Base-by-base conservation (phyloP, 2,888 invertebrate genomes). In the Megaustenia siamemsis region DNA sequence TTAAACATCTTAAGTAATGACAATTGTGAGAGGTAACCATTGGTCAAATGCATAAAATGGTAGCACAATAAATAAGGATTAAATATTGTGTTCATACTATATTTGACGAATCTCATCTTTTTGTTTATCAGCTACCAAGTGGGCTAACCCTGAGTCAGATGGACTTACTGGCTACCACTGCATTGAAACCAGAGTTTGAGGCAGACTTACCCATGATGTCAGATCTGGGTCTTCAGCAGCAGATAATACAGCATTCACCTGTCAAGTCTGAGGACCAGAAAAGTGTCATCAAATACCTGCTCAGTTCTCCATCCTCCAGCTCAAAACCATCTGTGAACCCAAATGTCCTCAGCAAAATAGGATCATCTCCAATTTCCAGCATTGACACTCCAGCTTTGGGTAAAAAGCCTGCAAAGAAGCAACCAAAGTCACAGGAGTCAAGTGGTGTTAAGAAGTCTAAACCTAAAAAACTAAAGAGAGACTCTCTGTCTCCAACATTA, bases 221-320 rank as follows among this genome's bases (percentile, higher is more conserved):
- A 78, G 78, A 78, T 4, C n/a, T 78, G 43, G 45, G 63, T 32
- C 28, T 43, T 21, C 78, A 78, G 43, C 78, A 60, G 43, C 78
- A 78, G 40, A 38, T 77, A 60, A 10, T 56, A 40, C 60, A 77
- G 56, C 56, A 77, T 43, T 78, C 78, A 12, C 78, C 78, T 18
- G 28, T 76, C 18, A 75, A 66, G 40, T 71, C 73, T 66, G 80
- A 86, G n/a, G 83, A 80, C 10, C 87, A 86, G 60, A 87, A 88
- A 53, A 92, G 92, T 88, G 92, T 92, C 28, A 92, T 92, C 71
- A 92, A 92, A 83, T 89, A 91, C 80, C 82, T 92, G 60, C 86
- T 92, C 3, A 92, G 90, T 71, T 91, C 91, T 18, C 92, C 92
- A 18, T 85, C 90, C 8, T 89, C 90, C 53, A 88, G 90, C 38